phyloP scores from a whole-genome alignment of 35 echinoderm and acorn worm species.

The Diadema setosum region DNA sequence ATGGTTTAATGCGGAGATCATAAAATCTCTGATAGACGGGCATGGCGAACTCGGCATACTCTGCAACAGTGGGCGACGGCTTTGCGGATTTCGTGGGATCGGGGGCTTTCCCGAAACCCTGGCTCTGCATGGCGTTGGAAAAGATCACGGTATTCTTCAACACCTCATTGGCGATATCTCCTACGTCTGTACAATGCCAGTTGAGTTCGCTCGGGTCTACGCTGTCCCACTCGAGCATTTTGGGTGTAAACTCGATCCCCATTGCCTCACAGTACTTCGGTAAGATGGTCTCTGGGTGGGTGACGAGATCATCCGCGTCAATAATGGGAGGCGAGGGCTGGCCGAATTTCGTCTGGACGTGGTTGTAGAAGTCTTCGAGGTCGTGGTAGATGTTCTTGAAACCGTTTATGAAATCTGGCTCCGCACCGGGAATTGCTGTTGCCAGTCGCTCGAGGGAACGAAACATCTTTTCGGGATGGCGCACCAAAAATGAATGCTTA shows the following conservation, averaged over 20 bases:
- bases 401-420: neutral
- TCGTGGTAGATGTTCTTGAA: slow-evolving; percentile 4
- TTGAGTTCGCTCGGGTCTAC: neutral
- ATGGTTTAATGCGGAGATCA: neutral
- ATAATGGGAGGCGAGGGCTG: slow-evolving; percentile 17
- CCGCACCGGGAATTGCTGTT: neutral
- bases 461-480: slow-evolving; percentile 33
- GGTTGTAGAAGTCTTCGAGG: neutral
- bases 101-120: neutral
- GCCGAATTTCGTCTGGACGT: neutral
- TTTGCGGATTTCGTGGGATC: neutral
- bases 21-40: neutral
- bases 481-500: slow-evolving; percentile 42
- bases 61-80: neutral
- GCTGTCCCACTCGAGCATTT: slow-evolving; percentile 35
- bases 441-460: neutral
- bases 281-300: slow-evolving; percentile 31
- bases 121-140: slow-evolving; percentile 29
- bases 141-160: neutral
- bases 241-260: slow-evolving; percentile 14
- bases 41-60: neutral
- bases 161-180: neutral
- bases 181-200: slow-evolving; percentile 21
- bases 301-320: slow-evolving; percentile 46
- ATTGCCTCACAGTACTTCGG: slow-evolving; percentile 37